These are phyloP conservation scores for Nothoprocta pentlandii DNA, from an alignment of 2,113 vertebrate genomes.

Conservation along the genomic window DNA sequence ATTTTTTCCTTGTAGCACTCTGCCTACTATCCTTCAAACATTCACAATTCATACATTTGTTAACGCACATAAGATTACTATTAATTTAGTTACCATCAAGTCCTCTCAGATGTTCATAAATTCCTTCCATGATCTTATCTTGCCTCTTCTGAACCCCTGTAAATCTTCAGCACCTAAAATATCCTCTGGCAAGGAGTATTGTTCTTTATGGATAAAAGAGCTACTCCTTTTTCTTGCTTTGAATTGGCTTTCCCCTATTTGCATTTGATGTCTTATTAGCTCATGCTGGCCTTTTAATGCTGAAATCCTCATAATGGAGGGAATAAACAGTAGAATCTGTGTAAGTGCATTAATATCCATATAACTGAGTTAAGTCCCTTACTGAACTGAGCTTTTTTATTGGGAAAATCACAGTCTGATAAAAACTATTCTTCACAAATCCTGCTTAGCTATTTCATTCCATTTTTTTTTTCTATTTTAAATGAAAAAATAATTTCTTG, in stretches of 20 bases:
- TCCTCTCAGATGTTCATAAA: not conserved
- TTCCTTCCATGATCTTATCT: not conserved
- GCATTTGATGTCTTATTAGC: not conserved
- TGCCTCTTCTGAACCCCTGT: not conserved
- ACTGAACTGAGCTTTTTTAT: not conserved
- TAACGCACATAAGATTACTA: not conserved
- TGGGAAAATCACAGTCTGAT: not conserved
- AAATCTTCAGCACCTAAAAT: not conserved
- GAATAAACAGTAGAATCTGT: not conserved
- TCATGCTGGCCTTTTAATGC: not conserved
- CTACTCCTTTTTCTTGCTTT: not conserved
- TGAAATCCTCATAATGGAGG: not conserved
- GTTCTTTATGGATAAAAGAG: not conserved
- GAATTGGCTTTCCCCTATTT: not conserved
- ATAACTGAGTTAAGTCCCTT: not conserved
- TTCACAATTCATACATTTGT: not conserved
- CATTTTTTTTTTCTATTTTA: fast-evolving
- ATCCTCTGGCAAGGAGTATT: not conserved
- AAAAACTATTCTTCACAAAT: not conserved
- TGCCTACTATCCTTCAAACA: not conserved
- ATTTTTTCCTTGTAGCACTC: not conserved
- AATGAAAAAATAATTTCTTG: not conserved
- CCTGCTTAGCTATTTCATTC: fast-evolving
- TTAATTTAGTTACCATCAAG: not conserved
- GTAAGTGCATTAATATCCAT: not conserved